phyloP scores from a whole-genome alignment of 2,797 vertebrate species.

The Dermochelys coriacea region DNA sequence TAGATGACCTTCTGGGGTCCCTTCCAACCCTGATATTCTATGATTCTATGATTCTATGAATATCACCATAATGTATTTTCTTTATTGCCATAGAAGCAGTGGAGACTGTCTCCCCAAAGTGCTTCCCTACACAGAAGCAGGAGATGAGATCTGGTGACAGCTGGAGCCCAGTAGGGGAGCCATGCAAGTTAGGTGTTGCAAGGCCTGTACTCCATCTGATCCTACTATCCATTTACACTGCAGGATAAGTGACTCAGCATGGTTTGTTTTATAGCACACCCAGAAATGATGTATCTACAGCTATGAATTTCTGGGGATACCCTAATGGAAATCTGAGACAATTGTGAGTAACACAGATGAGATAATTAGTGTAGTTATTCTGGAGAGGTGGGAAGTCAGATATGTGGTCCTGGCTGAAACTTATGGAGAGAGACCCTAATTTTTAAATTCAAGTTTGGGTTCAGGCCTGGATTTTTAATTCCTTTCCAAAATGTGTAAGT shows the following conservation, averaged over 20 bases:
- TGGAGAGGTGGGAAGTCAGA: neutral
- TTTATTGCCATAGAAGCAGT: too few relatives aligned
- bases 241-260: neutral
- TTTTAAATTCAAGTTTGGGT: neutral
- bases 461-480: neutral
- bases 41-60: too few relatives aligned
- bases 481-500: neutral
- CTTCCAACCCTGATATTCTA: too few relatives aligned
- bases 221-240: neutral
- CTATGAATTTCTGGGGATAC: neutral
- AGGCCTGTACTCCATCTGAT: neutral
- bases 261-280: neutral
- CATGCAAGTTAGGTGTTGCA: neutral
- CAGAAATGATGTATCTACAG: neutral
- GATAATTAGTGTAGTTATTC: neutral
- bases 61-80: too few relatives aligned
- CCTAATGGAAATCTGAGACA: neutral
- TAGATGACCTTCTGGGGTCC: too few relatives aligned
- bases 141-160: neutral
- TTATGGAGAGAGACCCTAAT: neutral
- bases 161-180: neutral
- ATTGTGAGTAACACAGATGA: neutral
- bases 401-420: neutral
- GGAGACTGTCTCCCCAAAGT: too few relatives aligned
- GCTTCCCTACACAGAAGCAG: too few relatives aligned